Conservation (phyloP, 2,113 vertebrate species). For the Syngnathus scovelli region DNA sequence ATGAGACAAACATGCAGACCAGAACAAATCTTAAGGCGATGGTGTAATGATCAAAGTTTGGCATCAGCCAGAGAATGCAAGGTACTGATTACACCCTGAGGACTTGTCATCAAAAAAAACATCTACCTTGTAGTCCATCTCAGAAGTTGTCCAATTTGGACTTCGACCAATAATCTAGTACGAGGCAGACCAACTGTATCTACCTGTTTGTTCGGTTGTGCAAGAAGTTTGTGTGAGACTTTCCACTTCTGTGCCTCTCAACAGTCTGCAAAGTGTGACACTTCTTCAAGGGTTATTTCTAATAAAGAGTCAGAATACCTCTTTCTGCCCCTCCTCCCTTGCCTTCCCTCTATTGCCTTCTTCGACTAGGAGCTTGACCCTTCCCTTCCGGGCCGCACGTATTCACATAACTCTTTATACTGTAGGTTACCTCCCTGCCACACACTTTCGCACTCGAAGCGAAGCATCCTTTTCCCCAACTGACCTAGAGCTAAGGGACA, state of each 20-base stretch:
- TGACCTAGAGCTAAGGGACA: constrained; percentile 52
- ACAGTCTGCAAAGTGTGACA: constrained; percentile 18
- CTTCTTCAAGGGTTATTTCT: constrained; percentile 50
- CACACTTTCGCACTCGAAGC: not conserved
- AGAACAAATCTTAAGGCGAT: constrained; percentile 38
- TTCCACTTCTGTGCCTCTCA: constrained; percentile 31
- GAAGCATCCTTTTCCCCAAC: constrained; percentile 28
- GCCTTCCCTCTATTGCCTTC: constrained; percentile 11
- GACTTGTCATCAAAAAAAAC: not conserved
- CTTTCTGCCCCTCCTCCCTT: constrained; percentile 24
- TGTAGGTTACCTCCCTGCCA: constrained; percentile 14
- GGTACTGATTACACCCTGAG: not conserved
- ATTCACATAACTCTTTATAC: constrained; percentile 20
- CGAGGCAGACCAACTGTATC: not conserved
- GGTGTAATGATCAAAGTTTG: constrained; percentile 25
- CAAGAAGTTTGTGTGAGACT: constrained; percentile 3
- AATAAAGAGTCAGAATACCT: constrained; percentile 42
- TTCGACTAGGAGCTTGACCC: constrained; percentile 38
- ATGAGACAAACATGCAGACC: constrained; percentile 31
- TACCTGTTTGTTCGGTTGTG: not conserved
- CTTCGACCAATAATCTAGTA: not conserved
- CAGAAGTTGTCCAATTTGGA: not conserved
- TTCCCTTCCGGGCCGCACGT: constrained; percentile 28
- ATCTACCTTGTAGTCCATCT: not conserved
- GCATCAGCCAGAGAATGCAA: not conserved